Base-by-base conservation (phyloP, 2,113 vertebrate genomes). In the Campylomormyrus tamandua region DNA sequence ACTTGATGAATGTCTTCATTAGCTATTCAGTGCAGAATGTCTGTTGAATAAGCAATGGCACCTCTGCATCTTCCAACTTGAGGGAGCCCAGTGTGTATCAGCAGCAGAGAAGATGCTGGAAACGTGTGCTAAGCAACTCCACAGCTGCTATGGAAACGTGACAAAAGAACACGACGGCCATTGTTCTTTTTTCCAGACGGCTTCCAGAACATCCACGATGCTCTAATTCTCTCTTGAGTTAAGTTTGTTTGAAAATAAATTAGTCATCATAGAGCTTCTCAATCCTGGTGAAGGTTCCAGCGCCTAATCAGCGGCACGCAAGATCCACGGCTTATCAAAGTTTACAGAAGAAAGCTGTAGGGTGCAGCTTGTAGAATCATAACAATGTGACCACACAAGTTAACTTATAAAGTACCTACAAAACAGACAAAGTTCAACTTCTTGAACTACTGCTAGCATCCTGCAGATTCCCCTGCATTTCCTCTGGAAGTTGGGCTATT, bases 1-100 rank as follows among this genome's bases (percentile, higher is more conserved):
- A 77, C 49, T 74, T 90, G 90, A 89, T 86, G 74, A 87, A 90
- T 90, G 53, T 90, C 52, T 86, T 90, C 88, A 90, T 90, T 90
- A 90, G 83, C 17, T 19, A 39, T 50, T 89, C 87, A n/a, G 42
- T 19, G 74, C 77, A 90, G 53, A 39, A 42, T 39, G n/a, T 27
- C 70, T 49, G 27, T 80, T 74, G 88, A 90, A 89, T 90, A 90
- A 89, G 56, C 77, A 90, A 74, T 74, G 80, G 48, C 27, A 80
- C n/a, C 88, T 58, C 66, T 9, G 35, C 77, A 66, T 83, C 53
- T 35, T 31, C 49, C 53, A 88, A 62, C 48, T 35, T 80, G 17
- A 39, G 74, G 74, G 4, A 80, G 17, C 74, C 35, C 74, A 19
- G 5, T 42, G 31, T 42, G 35, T 1, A 35, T 2, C 35, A 39